These are phyloP conservation scores for Mirounga angustirostris DNA, from an alignment of 2,113 vertebrate species.

Conservation along the genomic window DNA sequence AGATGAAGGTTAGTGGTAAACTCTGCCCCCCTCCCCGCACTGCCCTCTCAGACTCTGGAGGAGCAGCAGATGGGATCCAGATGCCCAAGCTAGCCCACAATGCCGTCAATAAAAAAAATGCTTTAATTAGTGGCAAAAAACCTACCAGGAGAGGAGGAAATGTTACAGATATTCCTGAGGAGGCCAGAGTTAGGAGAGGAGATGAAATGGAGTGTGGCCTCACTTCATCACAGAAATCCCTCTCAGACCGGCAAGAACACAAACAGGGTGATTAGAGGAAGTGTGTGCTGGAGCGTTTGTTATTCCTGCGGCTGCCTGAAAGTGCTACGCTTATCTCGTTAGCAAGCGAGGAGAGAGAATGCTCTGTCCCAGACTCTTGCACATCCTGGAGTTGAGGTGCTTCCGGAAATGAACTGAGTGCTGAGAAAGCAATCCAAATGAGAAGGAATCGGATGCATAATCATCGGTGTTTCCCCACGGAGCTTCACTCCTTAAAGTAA, in stretches of 20 bases:
- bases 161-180: background rate
- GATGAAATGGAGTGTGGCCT: background rate
- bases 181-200: background rate
- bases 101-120: background rate
- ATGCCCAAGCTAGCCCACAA: background rate
- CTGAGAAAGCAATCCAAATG: conserved; percentile 65
- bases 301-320: conserved; percentile 64
- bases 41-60: background rate
- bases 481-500: background rate
- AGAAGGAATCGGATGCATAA: conserved; percentile 60
- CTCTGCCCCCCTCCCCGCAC: accelerated
- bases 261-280: conserved; percentile 57
- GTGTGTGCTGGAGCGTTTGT: conserved; percentile 60
- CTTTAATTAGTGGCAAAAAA: background rate
- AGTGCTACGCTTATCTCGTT: conserved; percentile 67
- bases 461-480: background rate
- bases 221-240: background rate
- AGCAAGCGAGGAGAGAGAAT: conserved; percentile 71
- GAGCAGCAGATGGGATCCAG: background rate
- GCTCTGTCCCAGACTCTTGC: conserved; percentile 77
- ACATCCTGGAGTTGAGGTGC: conserved; percentile 74
- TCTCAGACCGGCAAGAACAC: background rate
- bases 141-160: background rate
- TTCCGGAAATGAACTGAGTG: conserved; percentile 71
- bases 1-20: background rate